Conservation (phyloP, 35 echinoderm and acorn worm species). For the Heliocidaris tuberculata region DNA sequence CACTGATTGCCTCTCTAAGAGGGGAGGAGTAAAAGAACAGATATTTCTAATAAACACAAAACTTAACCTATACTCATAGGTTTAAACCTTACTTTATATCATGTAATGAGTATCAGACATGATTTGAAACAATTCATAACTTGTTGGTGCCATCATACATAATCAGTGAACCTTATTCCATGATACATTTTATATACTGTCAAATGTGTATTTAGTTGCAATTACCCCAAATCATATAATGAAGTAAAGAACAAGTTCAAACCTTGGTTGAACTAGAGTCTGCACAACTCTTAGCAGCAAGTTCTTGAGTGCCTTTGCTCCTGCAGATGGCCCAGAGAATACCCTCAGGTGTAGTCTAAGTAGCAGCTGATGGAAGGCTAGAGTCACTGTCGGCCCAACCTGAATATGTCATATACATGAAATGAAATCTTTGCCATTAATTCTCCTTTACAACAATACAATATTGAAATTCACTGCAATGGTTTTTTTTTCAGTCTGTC, state of each 20-base stretch:
- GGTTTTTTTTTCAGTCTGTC: no score
- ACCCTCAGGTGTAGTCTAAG: conserved; percentile 76
- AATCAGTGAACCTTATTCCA: no score
- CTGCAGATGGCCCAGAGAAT: conserved; percentile 54
- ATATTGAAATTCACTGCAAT: not conserved
- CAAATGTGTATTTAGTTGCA: no score
- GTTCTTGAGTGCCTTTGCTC: conserved; percentile 59
- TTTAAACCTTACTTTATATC: no score
- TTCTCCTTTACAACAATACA: not conserved
- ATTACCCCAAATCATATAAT: not conserved
- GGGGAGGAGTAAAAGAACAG: not conserved
- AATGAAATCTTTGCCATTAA: not conserved
- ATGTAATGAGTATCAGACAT: no score
- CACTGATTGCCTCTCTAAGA: conserved; percentile 80
- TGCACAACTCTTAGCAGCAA: conserved; percentile 72
- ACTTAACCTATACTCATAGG: not conserved
- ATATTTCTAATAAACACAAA: conserved; percentile 42
- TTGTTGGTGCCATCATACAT: no score
- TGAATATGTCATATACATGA: conserved; percentile 42
- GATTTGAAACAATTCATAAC: no score
- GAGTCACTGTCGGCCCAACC: conserved; percentile 86
- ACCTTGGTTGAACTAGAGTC: conserved; percentile 78
- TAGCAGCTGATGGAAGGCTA: conserved; percentile 80
- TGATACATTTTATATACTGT: no score
- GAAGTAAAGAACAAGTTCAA: not conserved